Conservation (phyloP, 2,797 vertebrate species). For the Rhincodon typus region DNA sequence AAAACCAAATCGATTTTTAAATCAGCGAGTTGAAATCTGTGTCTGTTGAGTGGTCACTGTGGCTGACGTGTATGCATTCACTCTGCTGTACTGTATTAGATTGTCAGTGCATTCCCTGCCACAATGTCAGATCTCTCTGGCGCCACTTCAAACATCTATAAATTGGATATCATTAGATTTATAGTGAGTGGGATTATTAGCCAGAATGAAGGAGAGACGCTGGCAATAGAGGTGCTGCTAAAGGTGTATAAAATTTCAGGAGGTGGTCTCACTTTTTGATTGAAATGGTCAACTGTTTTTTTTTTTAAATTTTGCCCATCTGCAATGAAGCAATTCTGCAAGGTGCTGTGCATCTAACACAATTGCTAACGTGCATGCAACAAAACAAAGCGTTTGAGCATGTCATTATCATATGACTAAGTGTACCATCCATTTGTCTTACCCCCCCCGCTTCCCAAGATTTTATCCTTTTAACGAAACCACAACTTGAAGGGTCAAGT, state of each 20-base stretch:
- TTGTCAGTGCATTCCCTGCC: not conserved
- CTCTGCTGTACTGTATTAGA: not conserved
- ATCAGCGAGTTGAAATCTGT: not conserved
- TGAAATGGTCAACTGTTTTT: not conserved
- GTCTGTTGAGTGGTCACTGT: not conserved
- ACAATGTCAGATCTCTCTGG: not conserved
- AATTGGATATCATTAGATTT: not conserved
- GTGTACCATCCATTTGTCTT: not conserved
- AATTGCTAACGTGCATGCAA: not conserved
- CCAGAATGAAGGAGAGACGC: not conserved
- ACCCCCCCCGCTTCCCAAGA: not conserved
- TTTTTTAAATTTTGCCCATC: not conserved
- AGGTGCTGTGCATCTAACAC: not conserved
- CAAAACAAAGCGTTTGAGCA: not conserved
- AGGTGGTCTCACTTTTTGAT: not conserved
- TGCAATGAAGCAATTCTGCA: not conserved
- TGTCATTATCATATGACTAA: not conserved
- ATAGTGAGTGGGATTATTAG: not conserved
- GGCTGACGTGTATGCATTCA: not conserved
- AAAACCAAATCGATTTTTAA: not conserved
- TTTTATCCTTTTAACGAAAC: not conserved
- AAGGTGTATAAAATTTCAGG: not conserved
- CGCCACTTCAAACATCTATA: not conserved
- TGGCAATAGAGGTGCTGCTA: not conserved
- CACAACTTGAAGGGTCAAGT: not conserved